Conservation (phyloP, 2,113 vertebrate species). For the Phylloscopus whistleri region DNA sequence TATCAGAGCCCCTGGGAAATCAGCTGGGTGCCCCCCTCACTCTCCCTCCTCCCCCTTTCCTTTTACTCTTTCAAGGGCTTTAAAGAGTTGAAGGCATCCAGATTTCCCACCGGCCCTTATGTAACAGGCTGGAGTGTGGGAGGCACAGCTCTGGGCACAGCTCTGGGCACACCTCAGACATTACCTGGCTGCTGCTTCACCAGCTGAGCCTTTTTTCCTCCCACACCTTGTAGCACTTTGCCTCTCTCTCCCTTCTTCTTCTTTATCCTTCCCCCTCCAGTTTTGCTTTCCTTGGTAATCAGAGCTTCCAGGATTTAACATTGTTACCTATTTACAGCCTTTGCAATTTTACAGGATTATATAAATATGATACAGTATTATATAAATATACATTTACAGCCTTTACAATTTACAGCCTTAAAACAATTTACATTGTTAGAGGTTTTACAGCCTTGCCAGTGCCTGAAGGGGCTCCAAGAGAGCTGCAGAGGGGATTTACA, state of each 20-base stretch:
- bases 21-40: neutral
- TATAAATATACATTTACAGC: neutral
- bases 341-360: neutral
- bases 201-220: neutral
- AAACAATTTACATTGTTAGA: neutral
- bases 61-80: slow-evolving; percentile 1
- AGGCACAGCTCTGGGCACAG: neutral
- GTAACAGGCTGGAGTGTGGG: neutral
- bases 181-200: neutral
- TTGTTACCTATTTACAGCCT: neutral
- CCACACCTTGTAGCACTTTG: neutral
- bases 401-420: neutral
- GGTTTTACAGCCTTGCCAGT: neutral
- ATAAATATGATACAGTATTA: neutral
- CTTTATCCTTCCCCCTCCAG: neutral
- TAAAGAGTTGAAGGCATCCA: neutral
- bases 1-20: neutral
- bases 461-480: neutral
- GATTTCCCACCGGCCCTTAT: neutral
- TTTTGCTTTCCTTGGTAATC: neutral
- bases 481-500: neutral
- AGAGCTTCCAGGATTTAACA: neutral
- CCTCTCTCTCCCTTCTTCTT: neutral
- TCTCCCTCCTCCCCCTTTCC: neutral
- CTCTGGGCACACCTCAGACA: neutral